These are phyloP conservation scores for Garrulus glandarius DNA, from an alignment of 2,797 vertebrate species.

Conservation along the genomic window DNA sequence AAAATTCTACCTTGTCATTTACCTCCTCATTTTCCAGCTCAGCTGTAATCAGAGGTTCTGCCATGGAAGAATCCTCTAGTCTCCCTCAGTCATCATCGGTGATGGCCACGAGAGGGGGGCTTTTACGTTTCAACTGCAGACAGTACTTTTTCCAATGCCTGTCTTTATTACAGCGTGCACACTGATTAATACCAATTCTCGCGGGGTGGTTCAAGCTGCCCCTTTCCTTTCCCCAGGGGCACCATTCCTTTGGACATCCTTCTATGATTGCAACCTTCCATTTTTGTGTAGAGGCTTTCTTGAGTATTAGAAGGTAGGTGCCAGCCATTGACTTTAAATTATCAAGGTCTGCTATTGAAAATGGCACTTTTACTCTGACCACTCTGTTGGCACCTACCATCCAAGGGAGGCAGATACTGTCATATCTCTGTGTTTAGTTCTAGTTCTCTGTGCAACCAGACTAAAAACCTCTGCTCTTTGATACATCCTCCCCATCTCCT, in stretches of 20 bases:
- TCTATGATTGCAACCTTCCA: not conserved
- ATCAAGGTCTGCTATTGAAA: not conserved
- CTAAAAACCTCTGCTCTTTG: not conserved
- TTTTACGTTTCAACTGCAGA: not conserved
- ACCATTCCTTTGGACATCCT: not conserved
- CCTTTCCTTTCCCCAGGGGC: not conserved
- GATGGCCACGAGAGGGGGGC: accelerated
- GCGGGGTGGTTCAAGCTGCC: not conserved
- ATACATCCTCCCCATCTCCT: not conserved
- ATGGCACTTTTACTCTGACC: not conserved
- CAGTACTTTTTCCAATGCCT: not conserved
- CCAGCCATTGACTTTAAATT: not conserved
- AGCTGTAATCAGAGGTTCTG: not conserved
- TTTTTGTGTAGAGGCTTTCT: not conserved
- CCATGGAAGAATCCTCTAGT: not conserved
- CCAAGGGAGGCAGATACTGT: not conserved
- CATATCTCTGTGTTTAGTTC: not conserved
- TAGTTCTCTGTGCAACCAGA: not conserved
- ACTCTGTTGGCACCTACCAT: accelerated
- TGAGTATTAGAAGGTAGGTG: not conserved
- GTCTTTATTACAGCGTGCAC: not conserved
- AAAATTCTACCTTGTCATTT: not conserved
- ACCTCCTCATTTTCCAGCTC: not conserved
- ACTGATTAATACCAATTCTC: not conserved
- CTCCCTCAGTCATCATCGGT: not conserved